phyloP scores from a whole-genome alignment of 2,888 invertebrate species.

The Drosophila longiperda region DNA sequence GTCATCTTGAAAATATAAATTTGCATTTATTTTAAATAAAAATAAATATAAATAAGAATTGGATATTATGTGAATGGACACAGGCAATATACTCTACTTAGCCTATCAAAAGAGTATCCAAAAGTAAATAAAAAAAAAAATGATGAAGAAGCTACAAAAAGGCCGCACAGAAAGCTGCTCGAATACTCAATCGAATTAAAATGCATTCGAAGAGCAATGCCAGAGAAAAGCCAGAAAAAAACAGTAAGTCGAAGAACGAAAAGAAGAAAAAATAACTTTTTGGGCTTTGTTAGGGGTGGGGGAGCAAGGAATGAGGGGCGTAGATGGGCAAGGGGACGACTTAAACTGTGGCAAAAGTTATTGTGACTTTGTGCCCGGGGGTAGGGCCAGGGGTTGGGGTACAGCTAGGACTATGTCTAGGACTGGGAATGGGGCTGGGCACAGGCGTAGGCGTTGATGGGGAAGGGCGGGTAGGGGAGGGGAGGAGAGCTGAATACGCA shows the following conservation, averaged over 20 bases:
- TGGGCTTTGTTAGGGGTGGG: constrained; percentile 3
- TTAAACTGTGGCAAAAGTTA: constrained; percentile 78
- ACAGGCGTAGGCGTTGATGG: background rate
- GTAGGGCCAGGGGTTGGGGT: constrained; percentile 20
- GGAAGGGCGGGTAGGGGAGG: too few species aligned
- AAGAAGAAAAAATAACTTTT: constrained; percentile 15
- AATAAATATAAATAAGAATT: background rate
- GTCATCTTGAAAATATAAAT: background rate
- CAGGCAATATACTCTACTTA: background rate
- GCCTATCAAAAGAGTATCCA: background rate
- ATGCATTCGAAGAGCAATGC: constrained; percentile 74
- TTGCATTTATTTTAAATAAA: background rate
- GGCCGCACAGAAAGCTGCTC: constrained; percentile 25
- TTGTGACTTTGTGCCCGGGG: constrained; percentile 68
- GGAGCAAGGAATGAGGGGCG: constrained; percentile 52
- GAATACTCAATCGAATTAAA: constrained; percentile 75
- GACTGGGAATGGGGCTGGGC: background rate
- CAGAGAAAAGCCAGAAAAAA: constrained; percentile 34
- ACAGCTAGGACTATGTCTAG: background rate
- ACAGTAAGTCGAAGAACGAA: background rate
- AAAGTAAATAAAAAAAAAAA: background rate
- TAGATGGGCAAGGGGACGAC: constrained; percentile 25
- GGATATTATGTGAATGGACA: too few species aligned
- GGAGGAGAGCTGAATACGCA: too few species aligned
- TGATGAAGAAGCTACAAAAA: constrained; percentile 3